phyloP scores from a whole-genome alignment of 2,888 invertebrate species.

The Malachius bipustulatus region DNA sequence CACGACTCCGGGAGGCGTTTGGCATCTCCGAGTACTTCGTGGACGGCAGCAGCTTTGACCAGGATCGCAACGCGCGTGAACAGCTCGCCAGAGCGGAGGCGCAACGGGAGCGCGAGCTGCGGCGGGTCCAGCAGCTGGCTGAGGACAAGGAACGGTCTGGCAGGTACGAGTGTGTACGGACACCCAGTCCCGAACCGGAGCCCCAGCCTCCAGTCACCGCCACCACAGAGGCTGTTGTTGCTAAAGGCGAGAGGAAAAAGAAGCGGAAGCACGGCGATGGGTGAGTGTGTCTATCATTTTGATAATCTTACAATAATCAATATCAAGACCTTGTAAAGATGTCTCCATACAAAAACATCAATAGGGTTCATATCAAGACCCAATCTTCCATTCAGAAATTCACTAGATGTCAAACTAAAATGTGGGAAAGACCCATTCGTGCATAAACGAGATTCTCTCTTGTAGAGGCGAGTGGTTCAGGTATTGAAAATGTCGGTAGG shows the following conservation, averaged over 20 bases:
- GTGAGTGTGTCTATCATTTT: slow-evolving; percentile 43
- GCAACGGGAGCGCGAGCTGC: slow-evolving; percentile 34
- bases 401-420: too few relatives aligned
- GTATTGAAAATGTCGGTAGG: too few relatives aligned
- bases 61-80: slow-evolving; percentile 55
- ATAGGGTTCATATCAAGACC: too few relatives aligned
- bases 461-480: too few relatives aligned
- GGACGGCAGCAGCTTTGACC: slow-evolving; percentile 85
- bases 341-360: too few relatives aligned
- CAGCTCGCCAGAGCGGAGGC: slow-evolving; percentile 40
- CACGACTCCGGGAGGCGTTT: slow-evolving; percentile 83
- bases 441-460: too few relatives aligned
- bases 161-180: slow-evolving; percentile 62
- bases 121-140: slow-evolving; percentile 38
- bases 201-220: too few relatives aligned
- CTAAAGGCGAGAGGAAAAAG: slow-evolving; percentile 47
- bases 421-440: too few relatives aligned
- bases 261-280: slow-evolving; percentile 64
- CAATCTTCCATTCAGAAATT: too few relatives aligned
- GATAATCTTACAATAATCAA: too few relatives aligned
- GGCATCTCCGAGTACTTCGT: slow-evolving; percentile 89
- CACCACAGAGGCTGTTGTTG: slow-evolving; percentile 30
- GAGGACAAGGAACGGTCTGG: slow-evolving; percentile 35
- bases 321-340: too few relatives aligned
- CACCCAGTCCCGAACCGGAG: slow-evolving; percentile 53